Evolutionary conservation across 2,888 invertebrate species (phyloP).

Genomic region (Piscicola geometra): DNA sequence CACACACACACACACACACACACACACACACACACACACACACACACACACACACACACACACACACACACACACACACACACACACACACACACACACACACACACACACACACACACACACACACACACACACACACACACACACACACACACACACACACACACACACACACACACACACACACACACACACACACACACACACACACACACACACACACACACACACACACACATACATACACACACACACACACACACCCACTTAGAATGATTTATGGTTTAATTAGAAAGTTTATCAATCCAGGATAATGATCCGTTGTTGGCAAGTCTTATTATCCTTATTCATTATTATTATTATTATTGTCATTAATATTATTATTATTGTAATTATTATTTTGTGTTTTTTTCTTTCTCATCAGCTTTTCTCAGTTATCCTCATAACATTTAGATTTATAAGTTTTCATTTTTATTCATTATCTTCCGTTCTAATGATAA

Average conservation of each 20-base stretch:
- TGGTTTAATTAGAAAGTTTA: not conserved
- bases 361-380: not conserved
- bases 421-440: not conserved
- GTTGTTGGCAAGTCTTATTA: not conserved
- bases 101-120: not conserved
- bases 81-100: slow-evolving; percentile 3
- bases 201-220: slow-evolving; percentile 19
- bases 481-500: no score
- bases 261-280: not conserved
- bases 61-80: not conserved
- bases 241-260: slow-evolving; percentile 14
- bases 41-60: not conserved
- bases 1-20: not conserved
- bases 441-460: no score
- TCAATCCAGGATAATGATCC: not conserved
- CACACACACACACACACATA: slow-evolving; percentile 18
- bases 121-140: slow-evolving; percentile 18
- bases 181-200: slow-evolving; percentile 17
- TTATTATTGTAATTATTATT: not conserved
- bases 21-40: not conserved
- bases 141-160: slow-evolving; percentile 10
- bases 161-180: slow-evolving; percentile 19
- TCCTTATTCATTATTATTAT: not conserved
- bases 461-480: no score
- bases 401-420: not conserved